Conservation (phyloP, 2,113 vertebrate genomes). For the Pimephales promelas region DNA sequence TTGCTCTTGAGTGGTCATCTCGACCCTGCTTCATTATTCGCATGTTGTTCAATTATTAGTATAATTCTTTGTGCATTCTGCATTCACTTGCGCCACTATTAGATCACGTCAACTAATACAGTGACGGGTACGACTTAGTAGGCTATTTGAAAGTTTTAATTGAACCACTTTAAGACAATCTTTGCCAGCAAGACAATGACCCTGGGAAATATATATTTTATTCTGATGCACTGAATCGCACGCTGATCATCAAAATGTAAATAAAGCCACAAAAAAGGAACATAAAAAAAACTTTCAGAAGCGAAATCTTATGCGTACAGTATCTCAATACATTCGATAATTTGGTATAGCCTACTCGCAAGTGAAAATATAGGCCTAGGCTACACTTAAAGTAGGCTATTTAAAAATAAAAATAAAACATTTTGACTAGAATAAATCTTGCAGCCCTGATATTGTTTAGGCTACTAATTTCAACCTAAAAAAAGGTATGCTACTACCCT, state of each 20-base stretch:
- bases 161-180: constrained; percentile 76
- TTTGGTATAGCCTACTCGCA: not conserved
- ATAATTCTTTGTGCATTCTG: constrained; percentile 79
- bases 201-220: constrained; percentile 1
- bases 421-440: not conserved
- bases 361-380: not conserved
- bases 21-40: constrained; percentile 81
- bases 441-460: not conserved
- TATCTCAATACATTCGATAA: not conserved
- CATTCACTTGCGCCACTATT: constrained; percentile 72
- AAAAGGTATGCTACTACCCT: not conserved
- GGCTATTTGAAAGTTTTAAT: constrained; percentile 64
- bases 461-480: not conserved
- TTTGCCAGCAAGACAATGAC: constrained; percentile 36
- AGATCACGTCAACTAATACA: constrained; percentile 77
- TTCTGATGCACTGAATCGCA: not conserved
- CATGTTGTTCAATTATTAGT: constrained; percentile 88
- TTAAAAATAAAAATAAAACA: not conserved
- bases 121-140: constrained; percentile 75
- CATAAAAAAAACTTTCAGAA: not conserved
- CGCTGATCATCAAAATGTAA: not conserved
- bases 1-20: constrained; percentile 75
- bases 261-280: not conserved
- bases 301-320: not conserved
- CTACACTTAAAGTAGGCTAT: not conserved